Base-by-base conservation (phyloP, 2,888 invertebrate genomes). In the Xylocampa areola region DNA sequence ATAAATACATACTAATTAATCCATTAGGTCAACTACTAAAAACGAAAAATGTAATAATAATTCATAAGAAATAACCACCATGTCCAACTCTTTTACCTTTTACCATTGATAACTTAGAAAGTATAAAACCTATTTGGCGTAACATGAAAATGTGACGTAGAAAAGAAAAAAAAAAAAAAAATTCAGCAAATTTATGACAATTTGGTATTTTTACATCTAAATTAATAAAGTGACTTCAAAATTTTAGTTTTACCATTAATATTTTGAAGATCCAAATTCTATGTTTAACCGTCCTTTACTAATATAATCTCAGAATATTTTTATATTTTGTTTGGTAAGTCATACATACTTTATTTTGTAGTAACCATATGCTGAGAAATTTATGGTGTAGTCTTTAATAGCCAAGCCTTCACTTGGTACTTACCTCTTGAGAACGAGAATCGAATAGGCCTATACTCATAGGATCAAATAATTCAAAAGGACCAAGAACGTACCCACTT, bases 221-320 rank as follows among this genome's bases (percentile, higher is more conserved):
- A n/a, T n/a, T 17, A 58, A 25, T 36, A 51, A 17, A 19, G 29
- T 48, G 57, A 29, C 33, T 21, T 40, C 44, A 19, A 70, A 73
- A 70, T 70, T 69, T 65, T 45, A 57, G 70, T 73, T 45, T n/a
- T 35, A 14, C 13, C 7, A 23, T 19, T 33, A n/a, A 30, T 5
- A 21, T 37, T 57, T 47, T 32, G 19, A 19, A 23, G 25, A 39
- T 30, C 36, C 13, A 73, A 73, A 73, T 73, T 73, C 55, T 73
- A 47, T 44, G 51, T 32, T 13, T 11, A 39, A 27, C 33, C 25
- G 30, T 11, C 4, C 4, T 21, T 50, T 25, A 19, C 17, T 30
- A 21, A 27, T 27, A 25, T 48, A 25, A 10, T 37, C 45, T 6
- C 3, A 14, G 16, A 2, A 40, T 23, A 17, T 25, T 36, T 37